Base-by-base conservation (phyloP, 2,797 vertebrate species). In the Siniperca scherzeri region DNA sequence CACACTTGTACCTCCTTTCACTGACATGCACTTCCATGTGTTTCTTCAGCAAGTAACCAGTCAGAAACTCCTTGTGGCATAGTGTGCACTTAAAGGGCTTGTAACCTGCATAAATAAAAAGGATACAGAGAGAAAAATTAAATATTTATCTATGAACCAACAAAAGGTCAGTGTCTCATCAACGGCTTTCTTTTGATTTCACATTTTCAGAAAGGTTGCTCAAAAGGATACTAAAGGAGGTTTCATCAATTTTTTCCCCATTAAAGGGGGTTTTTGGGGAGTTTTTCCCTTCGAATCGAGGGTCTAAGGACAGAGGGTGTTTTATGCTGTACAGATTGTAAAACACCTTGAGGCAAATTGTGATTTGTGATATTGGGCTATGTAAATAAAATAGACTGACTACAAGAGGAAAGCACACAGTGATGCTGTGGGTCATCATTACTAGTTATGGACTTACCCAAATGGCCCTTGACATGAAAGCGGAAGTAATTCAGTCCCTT, bases 21-120 rank as follows among this genome's bases (percentile, higher is more conserved):
- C 96, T 97, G 75, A 97, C 95, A 0, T 99, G 98, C 2, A 96
- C 96, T 67, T 99, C 98, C 95, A 98, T 97, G 89, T 99, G 99
- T 90, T 99, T 99, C 89, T 97, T 98, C 62, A 99, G 95, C 90
- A 99, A 88, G 90, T 99, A 99, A 84, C 97, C 98, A 48, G 98
- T 99, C 12, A 97, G 95, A 92, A 99, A 99, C 90, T 98, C 97
- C 80, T 99, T 99, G 73, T 97, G 96, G 66, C 98, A 99, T 62
- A 97, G 94, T 16, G 95, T 93, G 1, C 99, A 99, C 65, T 94
- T 96, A 66, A 98, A 99, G 0, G 97, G 97, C 88, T 97, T 98
- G 83, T 96, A 97, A 61, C 97, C 98, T 99, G 87, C 2, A 78
- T 7, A 12, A 67, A 79, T 10, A 62, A 2, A 30, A 52, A 19